A percentile compares a stretch with the other conserved stretches of the same genome.
phyloP scores from a whole-genome alignment of 2,888 invertebrate species.

The Syrphus vitripennis region DNA sequence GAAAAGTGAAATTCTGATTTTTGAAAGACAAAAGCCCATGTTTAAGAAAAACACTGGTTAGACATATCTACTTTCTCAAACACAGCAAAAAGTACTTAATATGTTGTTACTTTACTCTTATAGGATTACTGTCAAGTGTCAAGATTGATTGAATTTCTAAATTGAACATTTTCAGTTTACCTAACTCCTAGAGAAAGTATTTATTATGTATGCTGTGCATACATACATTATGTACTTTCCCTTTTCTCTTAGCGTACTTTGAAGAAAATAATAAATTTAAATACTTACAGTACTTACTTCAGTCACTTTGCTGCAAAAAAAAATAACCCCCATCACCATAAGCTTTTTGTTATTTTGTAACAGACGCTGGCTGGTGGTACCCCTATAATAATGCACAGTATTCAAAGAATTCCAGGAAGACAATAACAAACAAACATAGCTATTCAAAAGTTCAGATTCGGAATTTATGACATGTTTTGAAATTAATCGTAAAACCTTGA shows the following conservation, averaged over 20 bases:
- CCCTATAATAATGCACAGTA: not conserved
- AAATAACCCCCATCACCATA: not conserved
- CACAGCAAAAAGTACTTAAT: not conserved
- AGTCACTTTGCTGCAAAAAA: not conserved
- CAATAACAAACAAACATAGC: not conserved
- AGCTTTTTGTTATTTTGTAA: conserved; percentile 11
- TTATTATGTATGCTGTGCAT: not conserved
- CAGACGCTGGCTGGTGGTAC: not conserved
- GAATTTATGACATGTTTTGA: conserved; percentile 45
- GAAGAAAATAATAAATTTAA: conserved; percentile 6
- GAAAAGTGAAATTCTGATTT: not conserved
- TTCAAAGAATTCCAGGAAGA: not conserved
- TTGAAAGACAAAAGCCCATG: not conserved
- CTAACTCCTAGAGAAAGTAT: not conserved
- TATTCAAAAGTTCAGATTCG: conserved; percentile 31
- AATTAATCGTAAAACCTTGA: conserved; percentile 42
- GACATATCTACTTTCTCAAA: not conserved
- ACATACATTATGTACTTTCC: not conserved
- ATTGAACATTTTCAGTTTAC: conserved; percentile 11
- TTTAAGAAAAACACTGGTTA: not conserved
- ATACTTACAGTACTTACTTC: not conserved
- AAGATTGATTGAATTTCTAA: conserved; percentile 29
- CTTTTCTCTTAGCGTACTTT: not conserved
- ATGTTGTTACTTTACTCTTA: not conserved
- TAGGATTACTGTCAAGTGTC: conserved; percentile 21